These are phyloP conservation scores for Anas georgica DNA, from an alignment of 2,797 vertebrate genomes.

Conservation along the genomic window DNA sequence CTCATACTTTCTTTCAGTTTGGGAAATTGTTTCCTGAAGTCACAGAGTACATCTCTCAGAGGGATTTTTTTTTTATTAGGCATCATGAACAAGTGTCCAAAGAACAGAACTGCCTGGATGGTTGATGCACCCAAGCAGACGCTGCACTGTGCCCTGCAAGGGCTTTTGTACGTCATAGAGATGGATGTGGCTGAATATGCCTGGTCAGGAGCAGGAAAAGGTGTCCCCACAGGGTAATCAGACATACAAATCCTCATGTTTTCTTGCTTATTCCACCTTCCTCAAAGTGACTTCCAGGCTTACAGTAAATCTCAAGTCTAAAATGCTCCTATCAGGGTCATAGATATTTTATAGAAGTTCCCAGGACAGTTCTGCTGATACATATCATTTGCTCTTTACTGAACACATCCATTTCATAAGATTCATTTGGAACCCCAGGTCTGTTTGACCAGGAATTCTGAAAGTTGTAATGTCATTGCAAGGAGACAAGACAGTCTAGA, in stretches of 20 bases:
- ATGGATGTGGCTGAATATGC: neutral
- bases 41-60: neutral
- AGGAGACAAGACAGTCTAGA: neutral
- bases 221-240: neutral
- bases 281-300: neutral
- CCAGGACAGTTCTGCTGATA: neutral
- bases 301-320: neutral
- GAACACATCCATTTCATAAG: neutral
- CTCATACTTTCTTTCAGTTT: neutral
- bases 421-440: neutral
- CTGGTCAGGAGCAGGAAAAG: neutral
- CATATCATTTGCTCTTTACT: neutral
- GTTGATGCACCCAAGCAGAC: fast-evolving
- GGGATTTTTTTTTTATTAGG: neutral
- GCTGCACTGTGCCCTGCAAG: neutral
- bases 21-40: neutral
- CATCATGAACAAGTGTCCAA: neutral
- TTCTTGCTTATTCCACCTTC: neutral
- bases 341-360: neutral
- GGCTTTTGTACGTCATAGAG: neutral
- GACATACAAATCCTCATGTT: neutral
- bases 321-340: neutral
- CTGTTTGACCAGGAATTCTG: neutral
- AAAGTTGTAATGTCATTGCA: neutral
- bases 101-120: neutral